Evolutionary conservation across 2,888 invertebrate species (phyloP).

Genomic region (Heliconius erato): DNA sequence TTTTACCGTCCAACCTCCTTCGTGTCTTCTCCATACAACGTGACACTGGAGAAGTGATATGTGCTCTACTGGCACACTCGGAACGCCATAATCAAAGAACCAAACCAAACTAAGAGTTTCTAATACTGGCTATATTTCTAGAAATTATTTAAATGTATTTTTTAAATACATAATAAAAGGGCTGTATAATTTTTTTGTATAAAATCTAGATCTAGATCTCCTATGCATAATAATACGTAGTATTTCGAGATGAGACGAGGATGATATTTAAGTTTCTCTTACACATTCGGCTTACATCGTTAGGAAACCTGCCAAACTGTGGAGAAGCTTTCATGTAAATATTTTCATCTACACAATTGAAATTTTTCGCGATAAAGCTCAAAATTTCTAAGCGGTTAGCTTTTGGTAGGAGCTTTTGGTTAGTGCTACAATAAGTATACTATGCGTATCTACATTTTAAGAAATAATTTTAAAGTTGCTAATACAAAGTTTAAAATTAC

Average conservation of each 20-base stretch:
- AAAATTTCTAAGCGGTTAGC: slow-evolving; percentile 13
- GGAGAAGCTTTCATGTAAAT: slow-evolving; percentile 27
- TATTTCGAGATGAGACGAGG: slow-evolving; percentile 20
- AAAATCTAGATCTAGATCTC: neutral
- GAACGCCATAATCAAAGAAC: too few relatives aligned
- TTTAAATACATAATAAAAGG: neutral
- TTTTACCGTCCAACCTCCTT: too few relatives aligned
- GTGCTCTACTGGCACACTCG: too few relatives aligned
- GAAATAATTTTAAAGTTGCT: neutral
- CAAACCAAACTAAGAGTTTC: too few relatives aligned
- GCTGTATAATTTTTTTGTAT: neutral
- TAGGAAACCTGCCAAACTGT: slow-evolving; percentile 33
- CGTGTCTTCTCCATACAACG: too few relatives aligned
- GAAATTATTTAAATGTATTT: too few relatives aligned
- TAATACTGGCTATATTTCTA: too few relatives aligned
- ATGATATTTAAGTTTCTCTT: slow-evolving; percentile 27
- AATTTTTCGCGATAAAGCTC: slow-evolving; percentile 23
- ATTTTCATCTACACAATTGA: slow-evolving; percentile 32
- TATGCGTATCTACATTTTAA: neutral
- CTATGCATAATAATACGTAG: neutral
- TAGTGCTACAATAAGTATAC: neutral
- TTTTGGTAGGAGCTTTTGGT: neutral
- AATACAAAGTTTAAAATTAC: neutral
- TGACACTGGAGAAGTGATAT: too few relatives aligned
- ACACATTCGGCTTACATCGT: slow-evolving; percentile 24